Conservation (phyloP, 2,888 invertebrate species). For the Nemotelus pantherinus region DNA sequence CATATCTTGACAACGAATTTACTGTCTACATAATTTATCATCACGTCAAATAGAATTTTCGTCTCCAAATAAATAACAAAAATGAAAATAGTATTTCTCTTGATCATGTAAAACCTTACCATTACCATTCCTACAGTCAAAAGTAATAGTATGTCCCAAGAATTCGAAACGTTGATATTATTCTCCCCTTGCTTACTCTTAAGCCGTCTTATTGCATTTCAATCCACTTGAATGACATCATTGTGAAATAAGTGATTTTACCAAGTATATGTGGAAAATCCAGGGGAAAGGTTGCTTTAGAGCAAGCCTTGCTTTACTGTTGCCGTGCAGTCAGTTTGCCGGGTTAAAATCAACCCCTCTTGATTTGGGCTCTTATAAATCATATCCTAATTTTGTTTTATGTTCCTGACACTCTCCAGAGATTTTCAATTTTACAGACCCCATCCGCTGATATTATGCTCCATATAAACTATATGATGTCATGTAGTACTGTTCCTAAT, state of each 20-base stretch:
- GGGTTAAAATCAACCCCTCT: slow-evolving; percentile 8
- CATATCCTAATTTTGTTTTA: slow-evolving; percentile 56
- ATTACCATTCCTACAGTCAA: too few species aligned
- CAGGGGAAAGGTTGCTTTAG: neutral
- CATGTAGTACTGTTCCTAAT: slow-evolving; percentile 35
- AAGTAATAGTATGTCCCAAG: too few species aligned
- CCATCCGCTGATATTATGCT: slow-evolving; percentile 30
- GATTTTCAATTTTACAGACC: slow-evolving; percentile 51
- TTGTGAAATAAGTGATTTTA: slow-evolving; percentile 40
- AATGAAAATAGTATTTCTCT: too few species aligned
- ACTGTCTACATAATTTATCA: too few species aligned
- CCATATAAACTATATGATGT: neutral
- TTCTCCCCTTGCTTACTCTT: slow-evolving; percentile 20
- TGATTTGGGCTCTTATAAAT: slow-evolving; percentile 51
- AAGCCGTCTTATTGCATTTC: slow-evolving; percentile 43
- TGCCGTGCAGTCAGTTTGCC: neutral
- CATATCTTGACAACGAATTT: too few species aligned
- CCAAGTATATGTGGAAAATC: slow-evolving; percentile 20
- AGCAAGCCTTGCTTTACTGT: neutral
- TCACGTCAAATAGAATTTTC: too few species aligned
- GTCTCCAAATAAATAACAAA: too few species aligned
- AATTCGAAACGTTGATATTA: too few species aligned
- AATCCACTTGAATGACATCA: slow-evolving; percentile 36
- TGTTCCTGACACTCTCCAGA: slow-evolving; percentile 55
- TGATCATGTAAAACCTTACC: too few species aligned